Evolutionary conservation across 2,113 vertebrate species (phyloP).

Genomic region (Tragulus kanchil): DNA sequence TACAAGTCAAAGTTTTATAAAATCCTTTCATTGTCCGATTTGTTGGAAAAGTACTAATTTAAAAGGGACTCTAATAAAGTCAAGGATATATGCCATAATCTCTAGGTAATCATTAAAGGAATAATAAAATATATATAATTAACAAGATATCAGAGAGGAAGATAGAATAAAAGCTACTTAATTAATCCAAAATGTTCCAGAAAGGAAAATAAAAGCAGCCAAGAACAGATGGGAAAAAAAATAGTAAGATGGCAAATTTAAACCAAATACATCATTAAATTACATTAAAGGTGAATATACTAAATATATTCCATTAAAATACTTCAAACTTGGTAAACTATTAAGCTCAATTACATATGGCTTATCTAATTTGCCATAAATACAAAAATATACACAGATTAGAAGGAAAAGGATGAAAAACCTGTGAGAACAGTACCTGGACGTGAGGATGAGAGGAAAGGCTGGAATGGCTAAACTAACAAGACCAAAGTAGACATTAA

Average conservation of each 20-base stretch:
- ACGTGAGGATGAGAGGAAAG: not conserved
- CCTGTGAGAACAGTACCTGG: not conserved
- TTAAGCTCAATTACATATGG: not conserved
- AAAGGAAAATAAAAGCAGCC: constrained; percentile 33
- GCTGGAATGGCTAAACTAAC: not conserved
- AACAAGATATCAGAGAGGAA: not conserved
- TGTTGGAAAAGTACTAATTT: constrained; percentile 50
- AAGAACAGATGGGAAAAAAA: not conserved
- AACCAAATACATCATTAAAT: constrained; percentile 15
- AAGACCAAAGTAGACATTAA: constrained; percentile 11
- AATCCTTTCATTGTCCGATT: constrained; percentile 1
- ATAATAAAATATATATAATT: constrained; percentile 29
- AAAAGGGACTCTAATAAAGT: constrained; percentile 49
- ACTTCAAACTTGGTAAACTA: constrained; percentile 17
- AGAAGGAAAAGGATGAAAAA: constrained; percentile 1
- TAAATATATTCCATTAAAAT: constrained; percentile 51
- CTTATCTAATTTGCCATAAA: constrained; percentile 1
- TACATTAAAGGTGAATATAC: constrained; percentile 45
- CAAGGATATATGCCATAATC: not conserved
- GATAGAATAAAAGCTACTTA: not conserved
- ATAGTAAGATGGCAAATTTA: constrained; percentile 26
- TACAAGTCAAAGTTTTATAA: constrained; percentile 19
- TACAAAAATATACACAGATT: not conserved
- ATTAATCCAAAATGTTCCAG: constrained; percentile 25
- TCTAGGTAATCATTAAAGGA: constrained; percentile 45